Evolutionary conservation across 2,888 invertebrate species (phyloP).

Genomic region (Aethes cnicana): DNA sequence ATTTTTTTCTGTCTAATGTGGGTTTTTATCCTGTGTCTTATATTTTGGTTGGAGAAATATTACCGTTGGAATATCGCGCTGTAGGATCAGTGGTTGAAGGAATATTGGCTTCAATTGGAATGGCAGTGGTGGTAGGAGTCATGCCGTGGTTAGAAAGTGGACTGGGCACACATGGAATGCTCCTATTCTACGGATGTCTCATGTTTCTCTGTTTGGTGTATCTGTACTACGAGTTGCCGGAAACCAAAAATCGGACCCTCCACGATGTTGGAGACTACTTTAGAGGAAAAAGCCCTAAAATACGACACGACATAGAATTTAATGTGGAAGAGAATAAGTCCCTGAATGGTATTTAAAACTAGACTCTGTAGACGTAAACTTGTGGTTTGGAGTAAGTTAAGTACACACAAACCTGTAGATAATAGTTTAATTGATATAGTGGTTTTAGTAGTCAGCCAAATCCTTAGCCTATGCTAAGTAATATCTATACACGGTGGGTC

Average conservation of each 20-base stretch:
- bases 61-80: slow-evolving; percentile 27
- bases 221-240: slow-evolving; percentile 15
- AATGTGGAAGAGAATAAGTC: too few relatives aligned
- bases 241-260: slow-evolving; percentile 15
- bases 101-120: background rate
- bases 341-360: too few relatives aligned
- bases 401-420: too few relatives aligned
- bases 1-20: slow-evolving; percentile 7
- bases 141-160: slow-evolving; percentile 9
- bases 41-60: slow-evolving; percentile 23
- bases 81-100: slow-evolving; percentile 22
- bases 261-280: slow-evolving; percentile 13
- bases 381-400: too few relatives aligned
- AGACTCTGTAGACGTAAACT: too few relatives aligned
- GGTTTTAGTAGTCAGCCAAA: too few relatives aligned
- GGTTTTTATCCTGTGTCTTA: slow-evolving; percentile 13
- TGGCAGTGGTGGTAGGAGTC: background rate
- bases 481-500: too few relatives aligned
- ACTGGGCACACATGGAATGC: slow-evolving; percentile 16
- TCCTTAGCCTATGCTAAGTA: too few relatives aligned
- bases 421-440: too few relatives aligned
- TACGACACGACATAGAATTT: too few relatives aligned
- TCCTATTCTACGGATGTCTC: background rate
- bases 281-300: slow-evolving; percentile 11
- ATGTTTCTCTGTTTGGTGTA: slow-evolving; percentile 13